Base-by-base conservation (phyloP, 1,140 invertebrate species). In the Drosophila jambulina region DNA sequence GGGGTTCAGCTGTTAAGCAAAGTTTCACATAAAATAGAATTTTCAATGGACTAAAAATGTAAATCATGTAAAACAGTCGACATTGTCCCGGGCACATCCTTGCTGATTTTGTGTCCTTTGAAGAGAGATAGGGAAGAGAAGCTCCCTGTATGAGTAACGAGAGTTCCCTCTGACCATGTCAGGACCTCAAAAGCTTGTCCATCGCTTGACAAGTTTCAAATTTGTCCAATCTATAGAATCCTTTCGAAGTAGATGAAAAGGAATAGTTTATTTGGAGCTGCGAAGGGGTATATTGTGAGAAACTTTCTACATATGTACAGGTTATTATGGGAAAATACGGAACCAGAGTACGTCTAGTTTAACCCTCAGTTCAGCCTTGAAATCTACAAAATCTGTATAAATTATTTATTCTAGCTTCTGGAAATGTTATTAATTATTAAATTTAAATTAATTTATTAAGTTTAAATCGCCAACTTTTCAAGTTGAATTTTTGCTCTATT, bases 11-110 rank as follows among this genome's bases (percentile, higher is more conserved):
- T 71, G 83, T 82, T 82, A 82, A 69, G 53, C 68, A 87, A 78
- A 80, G 68, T 83, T 80, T 77, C 23, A 82, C 77, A 88, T 88
- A 88, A 88, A 88, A 83, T 88, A 75, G 72, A 83, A 83, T 88
- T 80, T 88, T 83, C 77, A 80, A 88, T 88, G 72, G 85, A 71
- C 80, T 60, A 83, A 88, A 83, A 83, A 81, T 83, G 74, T 88
- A 88, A 88, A 88, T 88, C 80, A 88, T 88, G 84, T 88, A 71
- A 40, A 48, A 88, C 71, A 76, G 36, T 49, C 25, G 17, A n/a
- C 48, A 49, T 10, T 43, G 42, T 40, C 46, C 59, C 40, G 36
- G 45, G 46, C 40, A 59, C 69, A 75, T 85, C 82, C 78, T 82
- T 45, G 69, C 45, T 78, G 78, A 85, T 85, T 85, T 85, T 85